A percentile compares a stretch with the other conserved stretches of the same genome.
These are phyloP conservation scores for Malurus alboscapulatus DNA, from an alignment of 2,113 vertebrate genomes.

Conservation along the genomic window DNA sequence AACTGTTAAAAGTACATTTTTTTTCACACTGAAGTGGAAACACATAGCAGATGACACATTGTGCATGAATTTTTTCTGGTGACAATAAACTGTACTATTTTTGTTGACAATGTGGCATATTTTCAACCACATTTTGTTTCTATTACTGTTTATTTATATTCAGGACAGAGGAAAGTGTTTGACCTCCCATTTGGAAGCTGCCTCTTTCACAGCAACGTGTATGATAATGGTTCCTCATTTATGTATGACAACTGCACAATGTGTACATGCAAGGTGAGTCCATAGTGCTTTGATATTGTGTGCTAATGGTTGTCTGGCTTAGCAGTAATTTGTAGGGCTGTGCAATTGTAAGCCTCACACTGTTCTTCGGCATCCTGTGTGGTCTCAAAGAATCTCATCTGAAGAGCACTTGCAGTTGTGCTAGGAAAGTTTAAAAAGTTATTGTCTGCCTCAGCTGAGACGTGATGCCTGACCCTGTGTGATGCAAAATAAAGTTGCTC, in stretches of 20 bases:
- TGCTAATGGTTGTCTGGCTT: background rate
- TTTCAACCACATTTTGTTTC: slow-evolving; percentile 45
- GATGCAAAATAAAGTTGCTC: background rate
- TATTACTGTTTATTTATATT: slow-evolving; percentile 24
- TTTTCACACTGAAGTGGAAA: slow-evolving; percentile 27
- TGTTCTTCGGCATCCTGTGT: slow-evolving; percentile 8
- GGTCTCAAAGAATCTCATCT: background rate
- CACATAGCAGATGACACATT: background rate
- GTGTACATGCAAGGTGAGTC: slow-evolving; percentile 87
- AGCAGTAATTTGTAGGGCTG: background rate
- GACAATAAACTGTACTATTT: slow-evolving; percentile 33
- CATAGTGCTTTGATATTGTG: background rate
- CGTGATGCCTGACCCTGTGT: background rate
- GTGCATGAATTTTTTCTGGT: slow-evolving; percentile 16
- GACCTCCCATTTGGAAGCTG: slow-evolving; percentile 94
- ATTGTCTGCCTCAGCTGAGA: background rate
- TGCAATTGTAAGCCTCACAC: background rate
- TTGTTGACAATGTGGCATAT: background rate
- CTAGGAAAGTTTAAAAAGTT: background rate
- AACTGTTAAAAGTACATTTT: background rate
- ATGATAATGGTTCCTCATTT: slow-evolving; percentile 89
- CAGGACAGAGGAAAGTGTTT: slow-evolving; percentile 97
- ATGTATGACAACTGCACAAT: slow-evolving; percentile 88
- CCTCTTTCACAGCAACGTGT: slow-evolving; percentile 93
- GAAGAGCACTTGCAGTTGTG: background rate